phyloP scores from a whole-genome alignment of 2,797 vertebrate genomes.

The Champsocephalus esox region DNA sequence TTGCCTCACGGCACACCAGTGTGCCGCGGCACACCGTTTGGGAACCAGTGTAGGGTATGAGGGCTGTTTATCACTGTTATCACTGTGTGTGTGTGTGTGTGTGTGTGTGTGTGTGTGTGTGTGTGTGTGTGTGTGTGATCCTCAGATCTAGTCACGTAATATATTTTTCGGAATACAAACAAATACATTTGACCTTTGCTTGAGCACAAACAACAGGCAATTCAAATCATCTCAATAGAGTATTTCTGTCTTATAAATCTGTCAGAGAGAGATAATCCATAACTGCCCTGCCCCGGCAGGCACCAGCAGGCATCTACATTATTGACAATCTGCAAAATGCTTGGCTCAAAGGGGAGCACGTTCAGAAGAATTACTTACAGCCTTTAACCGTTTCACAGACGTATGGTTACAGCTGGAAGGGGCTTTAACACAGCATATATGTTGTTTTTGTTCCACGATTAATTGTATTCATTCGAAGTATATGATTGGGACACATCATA shows the following conservation, averaged over 20 bases:
- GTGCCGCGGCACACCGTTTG: too few relatives aligned
- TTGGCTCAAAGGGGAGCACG: slow-evolving; percentile 32
- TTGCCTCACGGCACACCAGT: too few relatives aligned
- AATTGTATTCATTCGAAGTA: too few relatives aligned
- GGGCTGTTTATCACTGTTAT: not conserved
- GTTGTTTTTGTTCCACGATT: too few relatives aligned
- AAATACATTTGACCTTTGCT: slow-evolving; percentile 45
- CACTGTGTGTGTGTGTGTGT: not conserved
- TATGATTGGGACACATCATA: too few relatives aligned
- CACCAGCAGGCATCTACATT: slow-evolving; percentile 58
- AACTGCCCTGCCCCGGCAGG: slow-evolving; percentile 16
- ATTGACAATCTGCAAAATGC: slow-evolving; percentile 51
- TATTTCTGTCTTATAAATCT: slow-evolving; percentile 53
- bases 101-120: not conserved
- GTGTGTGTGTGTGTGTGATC: slow-evolving; percentile 7
- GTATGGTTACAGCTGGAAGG: slow-evolving; percentile 8
- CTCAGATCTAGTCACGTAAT: slow-evolving; percentile 51
- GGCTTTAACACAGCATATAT: slow-evolving; percentile 3
- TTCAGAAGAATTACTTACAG: slow-evolving; percentile 36
- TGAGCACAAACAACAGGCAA: slow-evolving; percentile 21
- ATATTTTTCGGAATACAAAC: slow-evolving; percentile 54
- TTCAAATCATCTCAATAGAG: slow-evolving; percentile 38
- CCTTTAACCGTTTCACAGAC: slow-evolving; percentile 24
- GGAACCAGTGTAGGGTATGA: not conserved
- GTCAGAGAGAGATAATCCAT: slow-evolving; percentile 50